These are phyloP conservation scores for Hypotaenidia philippensis DNA, from an alignment of 2,797 vertebrate genomes.

Conservation along the genomic window DNA sequence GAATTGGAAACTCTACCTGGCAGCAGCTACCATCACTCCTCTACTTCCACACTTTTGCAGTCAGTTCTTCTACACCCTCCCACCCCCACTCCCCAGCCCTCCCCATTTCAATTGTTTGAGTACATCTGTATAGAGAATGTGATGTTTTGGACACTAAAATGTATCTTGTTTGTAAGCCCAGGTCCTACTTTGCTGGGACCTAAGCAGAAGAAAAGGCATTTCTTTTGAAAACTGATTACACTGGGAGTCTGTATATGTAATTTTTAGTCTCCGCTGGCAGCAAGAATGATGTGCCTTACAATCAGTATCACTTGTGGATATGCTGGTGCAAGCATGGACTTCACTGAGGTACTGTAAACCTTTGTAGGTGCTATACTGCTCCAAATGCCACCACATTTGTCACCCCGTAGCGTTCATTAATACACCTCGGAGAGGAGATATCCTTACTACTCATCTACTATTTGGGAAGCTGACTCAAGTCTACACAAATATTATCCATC, in stretches of 20 bases:
- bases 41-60: neutral
- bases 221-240: neutral
- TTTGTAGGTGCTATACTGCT: neutral
- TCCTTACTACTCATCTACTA: neutral
- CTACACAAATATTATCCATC: neutral
- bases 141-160: neutral
- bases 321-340: neutral
- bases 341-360: neutral
- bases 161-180: neutral
- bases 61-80: neutral
- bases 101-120: neutral
- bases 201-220: neutral
- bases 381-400: neutral
- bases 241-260: neutral
- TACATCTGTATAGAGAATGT: neutral
- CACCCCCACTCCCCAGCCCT: neutral
- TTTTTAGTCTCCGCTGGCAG: neutral
- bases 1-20: neutral
- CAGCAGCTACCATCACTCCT: neutral
- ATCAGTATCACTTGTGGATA: neutral
- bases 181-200: neutral
- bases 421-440: neutral
- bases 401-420: accelerated
- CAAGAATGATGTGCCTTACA: neutral
- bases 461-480: neutral